Conservation (phyloP, 2,888 invertebrate genomes). For the Podotricha telesiphe region DNA sequence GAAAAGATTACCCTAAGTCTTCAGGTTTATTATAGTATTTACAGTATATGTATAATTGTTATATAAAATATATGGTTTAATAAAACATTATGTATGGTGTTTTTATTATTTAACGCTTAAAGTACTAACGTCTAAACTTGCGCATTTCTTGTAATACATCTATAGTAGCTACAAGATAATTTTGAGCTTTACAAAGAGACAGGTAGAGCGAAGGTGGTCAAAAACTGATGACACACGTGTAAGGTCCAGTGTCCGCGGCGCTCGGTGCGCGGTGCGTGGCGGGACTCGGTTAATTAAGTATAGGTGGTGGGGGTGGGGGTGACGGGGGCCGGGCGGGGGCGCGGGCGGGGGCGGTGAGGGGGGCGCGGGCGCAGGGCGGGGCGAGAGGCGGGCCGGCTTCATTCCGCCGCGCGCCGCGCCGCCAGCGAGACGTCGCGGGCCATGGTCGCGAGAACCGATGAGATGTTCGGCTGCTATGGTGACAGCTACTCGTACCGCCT, state of each 20-base stretch:
- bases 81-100: too few relatives aligned
- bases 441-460: slow-evolving; percentile 92
- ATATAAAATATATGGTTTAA: neutral
- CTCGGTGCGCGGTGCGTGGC: slow-evolving; percentile 35
- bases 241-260: slow-evolving; percentile 35
- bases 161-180: neutral
- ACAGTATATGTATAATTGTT: neutral
- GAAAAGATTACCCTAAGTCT: neutral
- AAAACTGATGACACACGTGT: slow-evolving; percentile 47
- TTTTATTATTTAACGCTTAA: neutral
- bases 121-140: neutral
- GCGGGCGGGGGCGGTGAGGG: slow-evolving; percentile 46
- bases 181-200: slow-evolving; percentile 63
- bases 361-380: slow-evolving; percentile 53
- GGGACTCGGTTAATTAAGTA: slow-evolving; percentile 73
- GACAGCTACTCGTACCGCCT: slow-evolving; percentile 90
- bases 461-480: slow-evolving; percentile 89
- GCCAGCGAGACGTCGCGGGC: slow-evolving; percentile 82
- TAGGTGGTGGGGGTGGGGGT: slow-evolving; percentile 60
- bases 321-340: slow-evolving; percentile 53
- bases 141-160: neutral
- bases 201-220: slow-evolving; percentile 70
- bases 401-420: slow-evolving; percentile 81
- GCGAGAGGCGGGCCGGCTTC: slow-evolving; percentile 66
- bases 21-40: neutral